Evolutionary conservation across 2,797 vertebrate genomes (phyloP).

Genomic region (Pterois miles): DNA sequence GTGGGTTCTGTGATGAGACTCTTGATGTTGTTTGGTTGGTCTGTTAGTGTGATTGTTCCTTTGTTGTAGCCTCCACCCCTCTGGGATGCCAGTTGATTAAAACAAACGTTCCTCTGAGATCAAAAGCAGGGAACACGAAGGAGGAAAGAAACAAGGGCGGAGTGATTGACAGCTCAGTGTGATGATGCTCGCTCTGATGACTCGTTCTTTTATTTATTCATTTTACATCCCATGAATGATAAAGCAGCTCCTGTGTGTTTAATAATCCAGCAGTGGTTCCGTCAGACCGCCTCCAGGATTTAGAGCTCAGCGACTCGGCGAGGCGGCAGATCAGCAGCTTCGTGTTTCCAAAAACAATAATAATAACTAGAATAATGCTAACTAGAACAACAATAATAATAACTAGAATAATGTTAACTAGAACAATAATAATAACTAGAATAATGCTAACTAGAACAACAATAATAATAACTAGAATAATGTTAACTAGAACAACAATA

Average conservation of each 20-base stretch:
- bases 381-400: too few species aligned
- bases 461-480: too few species aligned
- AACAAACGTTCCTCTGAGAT: slow-evolving; percentile 32
- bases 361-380: too few species aligned
- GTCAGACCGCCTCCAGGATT: slow-evolving; percentile 70
- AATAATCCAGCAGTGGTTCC: slow-evolving; percentile 69
- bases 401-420: too few species aligned
- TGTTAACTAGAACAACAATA: too few species aligned
- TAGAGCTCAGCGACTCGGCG: slow-evolving; percentile 43
- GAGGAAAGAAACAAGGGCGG: too few species aligned
- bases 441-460: too few species aligned
- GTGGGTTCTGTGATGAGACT: too few species aligned
- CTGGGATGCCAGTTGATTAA: slow-evolving; percentile 18
- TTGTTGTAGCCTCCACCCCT: slow-evolving; percentile 10
- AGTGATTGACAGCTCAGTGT: slow-evolving; percentile 24
- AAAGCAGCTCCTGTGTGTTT: slow-evolving; percentile 33
- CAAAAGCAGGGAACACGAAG: slow-evolving; percentile 7
- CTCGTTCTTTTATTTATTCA: slow-evolving; percentile 74
- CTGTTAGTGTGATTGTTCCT: background rate
- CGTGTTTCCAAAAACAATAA: background rate
- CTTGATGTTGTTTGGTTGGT: background rate
- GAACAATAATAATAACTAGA: too few species aligned
- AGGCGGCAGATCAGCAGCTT: slow-evolving; percentile 36
- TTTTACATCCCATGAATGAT: slow-evolving; percentile 71
- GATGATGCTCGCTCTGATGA: slow-evolving; percentile 58